Percentiles rank a stretch among this genome's conserved stretches.
phyloP scores from a whole-genome alignment of 2,113 vertebrate genomes.

The Boulengerochromis microlepis region DNA sequence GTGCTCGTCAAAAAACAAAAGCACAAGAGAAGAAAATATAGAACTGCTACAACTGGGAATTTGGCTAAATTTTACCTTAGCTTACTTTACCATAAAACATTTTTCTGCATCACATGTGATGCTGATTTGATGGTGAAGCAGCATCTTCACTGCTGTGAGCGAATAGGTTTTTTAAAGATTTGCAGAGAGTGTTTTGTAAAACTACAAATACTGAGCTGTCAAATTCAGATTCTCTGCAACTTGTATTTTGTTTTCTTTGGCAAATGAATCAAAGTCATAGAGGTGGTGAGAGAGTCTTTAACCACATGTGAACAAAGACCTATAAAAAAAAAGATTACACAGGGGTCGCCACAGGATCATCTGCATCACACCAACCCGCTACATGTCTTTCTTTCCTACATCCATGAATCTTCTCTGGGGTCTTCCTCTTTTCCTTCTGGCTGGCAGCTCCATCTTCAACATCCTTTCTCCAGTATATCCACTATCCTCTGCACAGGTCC shows the following conservation, averaged over 20 bases:
- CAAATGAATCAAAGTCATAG: neutral
- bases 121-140: neutral
- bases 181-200: neutral
- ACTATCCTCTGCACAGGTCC: neutral
- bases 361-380: neutral
- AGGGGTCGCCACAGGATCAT: neutral
- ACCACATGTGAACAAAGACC: neutral
- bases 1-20: neutral
- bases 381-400: neutral
- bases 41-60: neutral
- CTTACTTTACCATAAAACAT: neutral
- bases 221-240: neutral
- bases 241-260: neutral
- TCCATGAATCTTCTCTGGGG: neutral
- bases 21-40: neutral
- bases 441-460: neutral
- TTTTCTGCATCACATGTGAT: neutral
- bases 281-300: neutral
- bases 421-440: neutral
- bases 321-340: neutral
- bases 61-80: neutral
- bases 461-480: neutral
- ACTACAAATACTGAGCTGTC: neutral
- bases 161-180: neutral
- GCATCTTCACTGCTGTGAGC: neutral